These are phyloP conservation scores for Heliconius hewitsoni DNA, from an alignment of 1,140 invertebrate genomes.

Conservation along the genomic window DNA sequence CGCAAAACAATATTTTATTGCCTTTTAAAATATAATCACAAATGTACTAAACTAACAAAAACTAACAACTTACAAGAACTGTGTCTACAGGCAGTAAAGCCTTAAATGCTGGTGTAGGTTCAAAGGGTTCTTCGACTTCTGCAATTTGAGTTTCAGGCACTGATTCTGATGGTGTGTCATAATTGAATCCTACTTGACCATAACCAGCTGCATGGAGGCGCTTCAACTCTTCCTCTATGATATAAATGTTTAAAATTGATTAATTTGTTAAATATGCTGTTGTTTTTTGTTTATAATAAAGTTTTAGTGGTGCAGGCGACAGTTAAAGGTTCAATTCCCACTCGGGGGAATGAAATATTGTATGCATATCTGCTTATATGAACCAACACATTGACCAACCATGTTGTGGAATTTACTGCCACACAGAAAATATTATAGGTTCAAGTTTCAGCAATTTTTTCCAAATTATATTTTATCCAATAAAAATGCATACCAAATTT, in stretches of 20 bases:
- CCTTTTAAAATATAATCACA: too few species aligned
- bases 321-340: too few species aligned
- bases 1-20: not conserved
- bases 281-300: too few species aligned
- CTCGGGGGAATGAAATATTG: too few species aligned
- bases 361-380: too few species aligned
- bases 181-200: constrained; percentile 91
- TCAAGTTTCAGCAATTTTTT: too few species aligned
- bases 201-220: constrained; percentile 89
- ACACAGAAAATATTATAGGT: too few species aligned
- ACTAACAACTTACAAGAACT: constrained; percentile 75
- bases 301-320: too few species aligned
- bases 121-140: constrained; percentile 88
- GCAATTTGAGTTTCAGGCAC: constrained; percentile 51
- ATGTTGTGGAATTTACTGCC: too few species aligned
- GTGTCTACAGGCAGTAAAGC: constrained; percentile 86
- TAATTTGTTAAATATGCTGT: not conserved
- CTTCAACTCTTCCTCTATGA: constrained; percentile 94
- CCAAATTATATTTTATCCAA: too few species aligned
- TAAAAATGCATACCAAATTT: not conserved
- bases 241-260: constrained; percentile 7
- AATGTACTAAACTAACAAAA: not conserved
- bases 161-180: constrained; percentile 84
- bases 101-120: constrained; percentile 85
- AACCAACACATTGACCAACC: too few species aligned